phyloP scores from a whole-genome alignment of 2,113 vertebrate species.

The Forbesichthys papilliferus region DNA sequence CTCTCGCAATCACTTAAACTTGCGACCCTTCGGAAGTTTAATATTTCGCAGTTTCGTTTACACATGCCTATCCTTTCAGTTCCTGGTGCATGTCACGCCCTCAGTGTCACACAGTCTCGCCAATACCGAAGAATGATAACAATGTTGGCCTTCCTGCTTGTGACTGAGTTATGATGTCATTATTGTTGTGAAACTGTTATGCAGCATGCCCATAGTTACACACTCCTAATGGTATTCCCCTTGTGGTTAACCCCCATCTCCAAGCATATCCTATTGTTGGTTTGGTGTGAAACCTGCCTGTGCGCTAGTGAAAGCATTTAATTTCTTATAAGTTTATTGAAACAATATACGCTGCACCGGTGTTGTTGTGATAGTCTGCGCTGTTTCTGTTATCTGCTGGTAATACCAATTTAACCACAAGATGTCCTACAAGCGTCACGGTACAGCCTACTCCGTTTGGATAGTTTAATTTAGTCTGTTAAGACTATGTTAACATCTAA shows the following conservation, averaged over 20 bases:
- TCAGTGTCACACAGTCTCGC: conserved; percentile 27
- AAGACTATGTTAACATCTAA: no score
- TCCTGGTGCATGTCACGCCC: conserved; percentile 58
- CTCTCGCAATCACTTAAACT: conserved; percentile 5
- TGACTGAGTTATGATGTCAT: conserved; percentile 48
- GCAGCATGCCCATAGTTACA: background rate
- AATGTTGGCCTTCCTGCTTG: conserved; percentile 28
- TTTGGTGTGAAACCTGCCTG: no score
- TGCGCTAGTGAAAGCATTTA: no score
- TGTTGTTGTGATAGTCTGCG: no score
- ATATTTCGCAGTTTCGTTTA: conserved; percentile 26
- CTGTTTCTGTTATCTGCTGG: no score
- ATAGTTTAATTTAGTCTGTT: no score
- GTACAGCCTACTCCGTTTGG: no score
- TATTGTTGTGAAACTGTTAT: conserved; percentile 28
- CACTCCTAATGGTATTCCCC: background rate
- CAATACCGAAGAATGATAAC: conserved; percentile 49
- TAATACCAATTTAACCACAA: no score
- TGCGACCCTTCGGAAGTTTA: background rate
- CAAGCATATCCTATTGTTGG: no score
- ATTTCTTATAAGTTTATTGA: no score
- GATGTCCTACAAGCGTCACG: no score
- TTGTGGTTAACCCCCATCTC: background rate
- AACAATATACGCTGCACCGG: no score
- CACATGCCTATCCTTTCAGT: conserved; percentile 19